Evolutionary conservation across 2,113 vertebrate genomes (phyloP), one percentile per base, ranked within the genome.

Genomic region (Scomber colias): DNA sequence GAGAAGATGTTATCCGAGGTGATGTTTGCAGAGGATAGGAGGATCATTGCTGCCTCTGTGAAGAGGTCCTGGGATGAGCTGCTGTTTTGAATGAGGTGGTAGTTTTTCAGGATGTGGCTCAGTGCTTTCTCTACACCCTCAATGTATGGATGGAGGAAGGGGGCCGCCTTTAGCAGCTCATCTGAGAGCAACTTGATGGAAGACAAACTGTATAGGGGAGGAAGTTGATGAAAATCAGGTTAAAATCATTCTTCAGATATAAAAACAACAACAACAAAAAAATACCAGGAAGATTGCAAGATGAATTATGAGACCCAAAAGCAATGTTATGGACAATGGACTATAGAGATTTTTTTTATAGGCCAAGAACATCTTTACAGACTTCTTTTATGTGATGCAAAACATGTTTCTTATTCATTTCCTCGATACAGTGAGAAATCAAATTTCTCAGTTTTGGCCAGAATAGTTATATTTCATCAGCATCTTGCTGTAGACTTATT

Each of bases 11-110:
- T 56, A 1, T 89, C 70, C 1, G 56, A 67, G 15, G 87, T 88
- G 54, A 91, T 71, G 82, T 94, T 95, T 35, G 81, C 75, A 10
- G 83, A 88, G 1, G 69, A 79, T 0, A 95, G 88, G 21, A 92
- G 65, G 27, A 75, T 78, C 66, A 78, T 71, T 9, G 76, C 76
- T 16, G 86, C 91, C 19, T 94, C 83, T 30, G 30, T n/a, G 17
- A 94, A 48, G 17, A 94, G 51, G 3, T 91, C 30, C 55, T 84
- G 63, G 13, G 51, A 63, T 1, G 75, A 51, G 55, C 27, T 73
- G 66, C n/a, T 16, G 24, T 89, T 63, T 48, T 83, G 66, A 11
- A 73, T 3, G 2, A 48, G 53, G 6, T 84, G 57, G 45, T 48
- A 53, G 77, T 93, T 91, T 27, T 35, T 56, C 53, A 93, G 46